These are phyloP conservation scores for Drosophila ficusphila DNA, from an alignment of 1,140 invertebrate species.

Conservation along the genomic window DNA sequence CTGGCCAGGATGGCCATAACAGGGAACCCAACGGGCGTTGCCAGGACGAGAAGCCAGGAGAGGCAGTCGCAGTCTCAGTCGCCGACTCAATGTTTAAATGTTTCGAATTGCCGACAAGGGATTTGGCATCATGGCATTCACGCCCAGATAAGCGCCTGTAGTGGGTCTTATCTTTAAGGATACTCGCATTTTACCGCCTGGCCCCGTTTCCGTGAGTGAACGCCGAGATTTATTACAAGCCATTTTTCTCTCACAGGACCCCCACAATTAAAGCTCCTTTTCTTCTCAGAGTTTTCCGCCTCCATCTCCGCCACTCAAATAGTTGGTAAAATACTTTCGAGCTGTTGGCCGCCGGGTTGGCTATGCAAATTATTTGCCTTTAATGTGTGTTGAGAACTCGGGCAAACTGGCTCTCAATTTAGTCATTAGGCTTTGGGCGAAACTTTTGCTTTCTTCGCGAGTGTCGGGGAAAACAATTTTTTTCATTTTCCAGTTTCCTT, in stretches of 20 bases:
- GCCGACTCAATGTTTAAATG: constrained; percentile 69
- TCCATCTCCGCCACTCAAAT: constrained; percentile 23
- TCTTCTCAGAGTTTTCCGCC: constrained; percentile 34
- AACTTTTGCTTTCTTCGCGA: constrained; percentile 41
- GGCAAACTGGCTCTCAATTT: constrained; percentile 54
- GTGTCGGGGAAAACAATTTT: constrained; percentile 36
- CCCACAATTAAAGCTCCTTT: constrained; percentile 59
- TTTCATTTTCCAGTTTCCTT: constrained; percentile 32
- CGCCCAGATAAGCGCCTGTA: constrained; percentile 75
- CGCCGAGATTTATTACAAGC: constrained; percentile 50
- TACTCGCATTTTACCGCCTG: constrained; percentile 52
- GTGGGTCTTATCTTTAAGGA: constrained; percentile 74
- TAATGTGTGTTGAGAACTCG: constrained; percentile 63
- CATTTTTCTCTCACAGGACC: constrained; percentile 35
- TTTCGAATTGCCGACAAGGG: constrained; percentile 80
- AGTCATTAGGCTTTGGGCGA: constrained; percentile 59
- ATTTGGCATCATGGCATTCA: constrained; percentile 73
- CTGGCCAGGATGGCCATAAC: constrained; percentile 68
- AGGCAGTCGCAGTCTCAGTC: constrained; percentile 6
- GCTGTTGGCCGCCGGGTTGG: constrained; percentile 44
- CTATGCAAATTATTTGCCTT: constrained; percentile 77
- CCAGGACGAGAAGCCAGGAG: constrained; percentile 45
- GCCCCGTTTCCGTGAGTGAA: constrained; percentile 32
- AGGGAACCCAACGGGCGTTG: constrained; percentile 44
- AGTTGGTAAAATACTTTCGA: constrained; percentile 40